Evolutionary conservation across 2,888 invertebrate genomes (phyloP), one percentile per base, ranked within the genome.

Genomic region (Serripes groenlandicus): DNA sequence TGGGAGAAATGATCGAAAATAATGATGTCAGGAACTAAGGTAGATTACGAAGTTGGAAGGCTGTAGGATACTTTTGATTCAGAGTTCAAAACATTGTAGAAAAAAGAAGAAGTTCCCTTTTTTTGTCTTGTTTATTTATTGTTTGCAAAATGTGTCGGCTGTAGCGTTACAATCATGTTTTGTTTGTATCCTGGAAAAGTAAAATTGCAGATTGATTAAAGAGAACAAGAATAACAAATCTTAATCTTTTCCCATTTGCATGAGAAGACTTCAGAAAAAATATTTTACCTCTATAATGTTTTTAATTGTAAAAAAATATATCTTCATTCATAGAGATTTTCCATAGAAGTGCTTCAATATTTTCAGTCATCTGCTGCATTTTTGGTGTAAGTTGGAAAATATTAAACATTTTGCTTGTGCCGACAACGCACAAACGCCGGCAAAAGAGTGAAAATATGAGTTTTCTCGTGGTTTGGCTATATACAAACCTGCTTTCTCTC

Each of bases 401-500:
- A n/a, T n/a, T n/a, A n/a, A n/a, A n/a, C n/a, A n/a, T n/a, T n/a
- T n/a, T n/a, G n/a, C n/a, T n/a, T n/a, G n/a, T n/a, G n/a, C n/a
- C n/a, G n/a, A n/a, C n/a, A n/a, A n/a, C n/a, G n/a, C n/a, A n/a
- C n/a, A n/a, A n/a, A n/a, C n/a, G n/a, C n/a, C n/a, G n/a, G n/a
- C n/a, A n/a, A n/a, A n/a, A n/a, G n/a, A n/a, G n/a, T n/a, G n/a
- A n/a, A n/a, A n/a, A 32, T 64, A 21, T 71, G 58, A 32, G 35
- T 58, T 11, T 77, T 64, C 52, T 71, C 71, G 21, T 70, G 60
- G 35, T 30, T 58, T 71, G 70, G 42, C 37, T 71, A 49, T 28
- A 34, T 23, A 49, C 37, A 5, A 23, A 69, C 75, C 75, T 68
- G 52, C 58, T 75, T 75, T 58, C 75, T 54, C 9, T 75, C 75